A percentile compares a stretch with the other conserved stretches of the same genome.
phyloP scores from a whole-genome alignment of 1,140 invertebrate species.

The Dendrolimus kikuchii region DNA sequence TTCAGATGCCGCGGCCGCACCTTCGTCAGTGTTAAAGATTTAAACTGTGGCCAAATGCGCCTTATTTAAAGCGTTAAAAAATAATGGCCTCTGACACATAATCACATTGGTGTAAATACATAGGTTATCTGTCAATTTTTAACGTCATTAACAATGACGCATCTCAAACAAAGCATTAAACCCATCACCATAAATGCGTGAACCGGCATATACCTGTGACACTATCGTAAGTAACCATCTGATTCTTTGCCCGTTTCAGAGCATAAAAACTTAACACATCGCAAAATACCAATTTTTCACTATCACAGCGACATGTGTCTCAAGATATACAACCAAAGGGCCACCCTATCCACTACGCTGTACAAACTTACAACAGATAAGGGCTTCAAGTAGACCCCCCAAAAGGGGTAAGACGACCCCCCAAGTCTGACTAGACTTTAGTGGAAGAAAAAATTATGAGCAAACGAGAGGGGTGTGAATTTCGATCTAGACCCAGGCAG shows the following conservation, averaged over 20 bases:
- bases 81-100: too few relatives aligned
- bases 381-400: constrained; percentile 61
- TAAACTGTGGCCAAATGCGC: too few relatives aligned
- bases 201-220: too few relatives aligned
- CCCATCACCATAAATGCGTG: too few relatives aligned
- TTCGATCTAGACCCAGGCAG: constrained; percentile 10
- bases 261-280: background rate
- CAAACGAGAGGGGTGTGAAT: constrained; percentile 37
- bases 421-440: constrained; percentile 64
- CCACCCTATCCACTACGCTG: constrained; percentile 66
- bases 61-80: too few relatives aligned
- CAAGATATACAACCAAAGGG: constrained; percentile 59
- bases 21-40: too few relatives aligned
- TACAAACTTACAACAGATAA: constrained; percentile 70
- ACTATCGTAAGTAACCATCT: too few relatives aligned
- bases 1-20: too few relatives aligned
- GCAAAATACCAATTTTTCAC: constrained; percentile 7
- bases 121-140: too few relatives aligned
- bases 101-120: too few relatives aligned
- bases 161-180: too few relatives aligned
- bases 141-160: too few relatives aligned
- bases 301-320: constrained; percentile 41
- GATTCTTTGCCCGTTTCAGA: background rate
- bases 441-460: constrained; percentile 64
- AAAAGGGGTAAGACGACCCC: constrained; percentile 68